Percentiles rank a stretch among this genome's conserved stretches.
Evolutionary conservation across 2,797 vertebrate species (phyloP).

Genomic region (Sebastiscus tertius): DNA sequence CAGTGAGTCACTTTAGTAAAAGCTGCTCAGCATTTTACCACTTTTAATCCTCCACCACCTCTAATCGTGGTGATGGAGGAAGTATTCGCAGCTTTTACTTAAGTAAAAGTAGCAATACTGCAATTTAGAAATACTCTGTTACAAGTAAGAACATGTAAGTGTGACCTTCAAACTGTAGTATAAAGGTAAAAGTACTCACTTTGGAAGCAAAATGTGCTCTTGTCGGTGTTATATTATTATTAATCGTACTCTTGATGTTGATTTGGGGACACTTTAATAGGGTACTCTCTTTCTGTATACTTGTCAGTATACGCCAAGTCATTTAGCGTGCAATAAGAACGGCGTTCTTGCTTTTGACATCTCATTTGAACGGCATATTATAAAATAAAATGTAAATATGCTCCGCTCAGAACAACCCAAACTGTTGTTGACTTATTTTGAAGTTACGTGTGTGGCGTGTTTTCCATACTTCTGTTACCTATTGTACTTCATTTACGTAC

Average conservation of each 20-base stretch:
- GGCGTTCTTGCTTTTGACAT: too few species aligned
- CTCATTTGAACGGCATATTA: too few species aligned
- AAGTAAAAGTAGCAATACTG: neutral
- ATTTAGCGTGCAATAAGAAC: too few species aligned
- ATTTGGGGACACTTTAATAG: too few species aligned
- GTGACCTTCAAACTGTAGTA: neutral
- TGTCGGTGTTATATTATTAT: neutral
- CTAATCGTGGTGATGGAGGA: neutral
- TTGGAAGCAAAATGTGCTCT: neutral
- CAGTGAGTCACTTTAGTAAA: conserved; percentile 40
- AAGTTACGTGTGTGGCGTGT: too few species aligned
- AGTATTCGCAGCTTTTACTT: neutral
- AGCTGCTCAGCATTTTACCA: neutral
- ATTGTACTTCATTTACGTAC: too few species aligned
- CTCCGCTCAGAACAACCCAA: too few species aligned
- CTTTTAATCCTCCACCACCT: conserved; percentile 1
- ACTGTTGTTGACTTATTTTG: too few species aligned
- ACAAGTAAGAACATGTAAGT: neutral
- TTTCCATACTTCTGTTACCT: too few species aligned
- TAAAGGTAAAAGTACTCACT: neutral
- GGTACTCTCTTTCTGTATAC: too few species aligned
- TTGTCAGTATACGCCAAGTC: accelerated
- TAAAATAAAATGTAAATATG: too few species aligned
- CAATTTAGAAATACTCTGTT: neutral
- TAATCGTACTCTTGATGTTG: neutral